Evolutionary conservation across 2,888 invertebrate species (phyloP).

Genomic region (Drosophila quinaria): DNA sequence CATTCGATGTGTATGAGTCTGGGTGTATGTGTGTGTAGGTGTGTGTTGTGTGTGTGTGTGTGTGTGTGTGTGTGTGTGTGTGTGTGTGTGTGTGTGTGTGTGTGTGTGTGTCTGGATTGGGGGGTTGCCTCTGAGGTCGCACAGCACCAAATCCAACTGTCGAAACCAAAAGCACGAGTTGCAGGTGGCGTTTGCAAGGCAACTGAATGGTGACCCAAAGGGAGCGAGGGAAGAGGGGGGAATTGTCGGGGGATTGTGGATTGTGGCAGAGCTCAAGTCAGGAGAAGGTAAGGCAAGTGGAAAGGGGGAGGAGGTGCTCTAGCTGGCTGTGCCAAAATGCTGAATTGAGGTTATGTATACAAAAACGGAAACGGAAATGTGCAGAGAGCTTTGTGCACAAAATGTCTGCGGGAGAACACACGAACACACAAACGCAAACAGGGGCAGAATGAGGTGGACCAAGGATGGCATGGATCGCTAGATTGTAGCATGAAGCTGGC

Average conservation of each 20-base stretch:
- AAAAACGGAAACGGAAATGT: slow-evolving; percentile 83
- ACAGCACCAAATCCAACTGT: slow-evolving; percentile 82
- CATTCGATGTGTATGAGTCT: slow-evolving; percentile 1
- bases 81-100: slow-evolving; percentile 12
- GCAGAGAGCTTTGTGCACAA: slow-evolving; percentile 79
- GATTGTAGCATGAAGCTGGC: slow-evolving; percentile 63
- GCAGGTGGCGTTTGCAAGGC: slow-evolving; percentile 80
- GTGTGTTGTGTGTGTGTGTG: slow-evolving; percentile 14
- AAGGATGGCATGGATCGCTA: slow-evolving; percentile 10
- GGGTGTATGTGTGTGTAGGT: neutral
- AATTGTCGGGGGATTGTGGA: slow-evolving; percentile 27
- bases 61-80: slow-evolving; percentile 12
- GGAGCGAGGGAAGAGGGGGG: neutral
- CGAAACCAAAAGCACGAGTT: slow-evolving; percentile 83
- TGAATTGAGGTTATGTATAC: slow-evolving; percentile 83
- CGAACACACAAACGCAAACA: neutral
- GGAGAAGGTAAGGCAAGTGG: slow-evolving; percentile 11
- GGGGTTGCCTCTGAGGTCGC: slow-evolving; percentile 73
- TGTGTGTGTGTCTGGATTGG: slow-evolving; percentile 39
- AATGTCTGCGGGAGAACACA: slow-evolving; percentile 65
- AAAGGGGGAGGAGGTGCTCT: slow-evolving; percentile 38
- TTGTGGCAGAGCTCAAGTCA: slow-evolving; percentile 49
- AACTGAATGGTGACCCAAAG: slow-evolving; percentile 2
- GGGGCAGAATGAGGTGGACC: slow-evolving; percentile 18
- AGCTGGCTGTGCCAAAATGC: slow-evolving; percentile 70